phyloP scores from a whole-genome alignment of 2,888 invertebrate species.

The Cheilosia urbana region DNA sequence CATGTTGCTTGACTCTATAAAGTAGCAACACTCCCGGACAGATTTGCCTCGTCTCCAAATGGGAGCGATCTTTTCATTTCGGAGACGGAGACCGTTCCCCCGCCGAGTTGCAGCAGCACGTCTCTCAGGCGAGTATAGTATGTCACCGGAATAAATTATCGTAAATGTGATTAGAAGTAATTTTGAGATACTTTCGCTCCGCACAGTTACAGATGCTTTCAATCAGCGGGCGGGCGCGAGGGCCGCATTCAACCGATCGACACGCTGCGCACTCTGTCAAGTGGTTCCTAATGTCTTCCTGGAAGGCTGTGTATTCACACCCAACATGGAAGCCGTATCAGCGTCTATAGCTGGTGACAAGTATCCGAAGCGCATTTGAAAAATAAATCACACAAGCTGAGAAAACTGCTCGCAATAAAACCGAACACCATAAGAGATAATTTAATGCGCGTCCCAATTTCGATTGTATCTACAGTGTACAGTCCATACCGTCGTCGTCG shows the following conservation, averaged over 20 bases:
- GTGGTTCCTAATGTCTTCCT: slow-evolving; percentile 59
- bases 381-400: slow-evolving; percentile 52
- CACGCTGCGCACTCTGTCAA: slow-evolving; percentile 50
- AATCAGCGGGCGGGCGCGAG: slow-evolving; percentile 37
- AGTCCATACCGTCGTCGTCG: slow-evolving; percentile 49
- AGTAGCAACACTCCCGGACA: slow-evolving; percentile 4
- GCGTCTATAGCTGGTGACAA: slow-evolving; percentile 23
- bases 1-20: slow-evolving; percentile 21
- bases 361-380: slow-evolving; percentile 49
- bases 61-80: slow-evolving; percentile 30
- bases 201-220: slow-evolving; percentile 70
- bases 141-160: slow-evolving; percentile 75
- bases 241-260: background rate
- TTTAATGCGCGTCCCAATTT: slow-evolving; percentile 70
- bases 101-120: slow-evolving; percentile 55
- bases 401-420: slow-evolving; percentile 39
- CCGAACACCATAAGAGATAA: slow-evolving; percentile 22
- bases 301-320: slow-evolving; percentile 1
- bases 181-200: slow-evolving; percentile 58
- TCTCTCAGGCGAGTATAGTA: slow-evolving; percentile 72
- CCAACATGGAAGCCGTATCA: slow-evolving; percentile 42
- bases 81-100: slow-evolving; percentile 12
- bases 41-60: slow-evolving; percentile 29
- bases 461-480: slow-evolving; percentile 3
- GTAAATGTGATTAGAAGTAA: slow-evolving; percentile 73